These are phyloP conservation scores for Campoletis sonorensis DNA, from an alignment of 1,140 invertebrate species.

Conservation along the genomic window DNA sequence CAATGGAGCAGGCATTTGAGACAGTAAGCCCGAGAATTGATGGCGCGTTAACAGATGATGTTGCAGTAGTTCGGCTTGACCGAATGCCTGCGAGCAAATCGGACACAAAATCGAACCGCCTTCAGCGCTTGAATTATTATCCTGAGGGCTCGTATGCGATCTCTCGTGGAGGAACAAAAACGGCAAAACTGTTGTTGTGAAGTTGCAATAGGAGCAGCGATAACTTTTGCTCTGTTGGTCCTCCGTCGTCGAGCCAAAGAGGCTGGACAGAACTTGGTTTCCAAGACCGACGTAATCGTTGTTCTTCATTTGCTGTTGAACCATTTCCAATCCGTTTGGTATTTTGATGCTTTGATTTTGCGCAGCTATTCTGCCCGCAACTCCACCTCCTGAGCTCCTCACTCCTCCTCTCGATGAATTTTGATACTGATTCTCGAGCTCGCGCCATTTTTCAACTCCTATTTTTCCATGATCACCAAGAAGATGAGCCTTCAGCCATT, in stretches of 20 bases:
- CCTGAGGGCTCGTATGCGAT: constrained; percentile 80
- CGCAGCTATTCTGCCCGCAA: constrained; percentile 56
- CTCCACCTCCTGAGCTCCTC: constrained; percentile 9
- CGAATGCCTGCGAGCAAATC: constrained; percentile 79
- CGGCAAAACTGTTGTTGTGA: constrained; percentile 91
- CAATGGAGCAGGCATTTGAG: constrained; percentile 70
- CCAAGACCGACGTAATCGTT: constrained; percentile 71
- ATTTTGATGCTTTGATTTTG: constrained; percentile 77
- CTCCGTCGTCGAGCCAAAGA: constrained; percentile 78
- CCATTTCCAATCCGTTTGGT: constrained; percentile 77
- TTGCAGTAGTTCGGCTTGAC: constrained; percentile 78
- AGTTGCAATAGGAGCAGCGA: constrained; percentile 92
- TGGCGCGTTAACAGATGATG: constrained; percentile 80
- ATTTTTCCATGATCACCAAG: constrained; percentile 89
- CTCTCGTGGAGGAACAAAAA: constrained; percentile 94
- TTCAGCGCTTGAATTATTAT: constrained; percentile 45
- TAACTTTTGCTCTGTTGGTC: constrained; percentile 83
- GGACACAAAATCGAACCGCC: constrained; percentile 77
- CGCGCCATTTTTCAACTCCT: constrained; percentile 84
- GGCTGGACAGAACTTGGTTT: constrained; percentile 78
- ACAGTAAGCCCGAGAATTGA: constrained; percentile 78
- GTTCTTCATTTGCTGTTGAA: constrained; percentile 61
- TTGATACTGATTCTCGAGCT: constrained; percentile 78
- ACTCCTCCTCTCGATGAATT: constrained; percentile 60
- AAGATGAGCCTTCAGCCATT: constrained; percentile 93